These are phyloP conservation scores for Rhizomys pruinosus DNA, from an alignment of 2,113 vertebrate genomes.

Conservation along the genomic window DNA sequence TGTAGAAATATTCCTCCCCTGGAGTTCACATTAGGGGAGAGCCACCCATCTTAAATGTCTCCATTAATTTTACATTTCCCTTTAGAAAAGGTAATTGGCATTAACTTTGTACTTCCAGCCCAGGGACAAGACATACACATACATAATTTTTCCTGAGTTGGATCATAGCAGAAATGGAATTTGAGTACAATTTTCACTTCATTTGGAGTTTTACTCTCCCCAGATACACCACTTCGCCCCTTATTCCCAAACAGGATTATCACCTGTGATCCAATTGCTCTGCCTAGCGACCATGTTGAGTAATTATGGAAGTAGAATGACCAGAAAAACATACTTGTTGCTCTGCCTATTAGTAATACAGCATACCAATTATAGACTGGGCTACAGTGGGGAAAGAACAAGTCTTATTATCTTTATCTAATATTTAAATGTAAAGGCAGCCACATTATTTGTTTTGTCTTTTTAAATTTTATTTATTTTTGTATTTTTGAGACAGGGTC, in stretches of 20 bases:
- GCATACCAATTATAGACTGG: neutral
- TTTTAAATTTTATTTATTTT: neutral
- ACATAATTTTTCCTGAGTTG: neutral
- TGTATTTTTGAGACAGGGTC: neutral
- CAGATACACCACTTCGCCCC: neutral
- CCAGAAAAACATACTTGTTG: slow-evolving; percentile 57
- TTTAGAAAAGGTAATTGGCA: slow-evolving; percentile 45
- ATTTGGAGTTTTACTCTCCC: neutral
- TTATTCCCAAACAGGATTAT: slow-evolving; percentile 37
- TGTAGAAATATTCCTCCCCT: neutral
- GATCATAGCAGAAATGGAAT: slow-evolving; percentile 6
- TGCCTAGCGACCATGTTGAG: slow-evolving; percentile 3
- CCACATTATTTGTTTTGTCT: neutral
- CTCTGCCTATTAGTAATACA: neutral
- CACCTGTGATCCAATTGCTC: slow-evolving; percentile 8
- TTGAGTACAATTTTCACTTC: slow-evolving; percentile 54
- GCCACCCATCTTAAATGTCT: slow-evolving; percentile 20
- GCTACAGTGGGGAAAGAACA: neutral
- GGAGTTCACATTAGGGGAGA: slow-evolving; percentile 3
- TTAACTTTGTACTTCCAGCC: slow-evolving; percentile 19
- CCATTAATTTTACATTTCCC: slow-evolving; percentile 2
- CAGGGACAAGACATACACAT: neutral
- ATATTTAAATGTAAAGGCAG: neutral
- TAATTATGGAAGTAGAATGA: slow-evolving; percentile 62
- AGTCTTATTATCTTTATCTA: slow-evolving; percentile 26